These are phyloP conservation scores for Berghia stephanieae DNA, from an alignment of 1,140 invertebrate species.

Conservation along the genomic window DNA sequence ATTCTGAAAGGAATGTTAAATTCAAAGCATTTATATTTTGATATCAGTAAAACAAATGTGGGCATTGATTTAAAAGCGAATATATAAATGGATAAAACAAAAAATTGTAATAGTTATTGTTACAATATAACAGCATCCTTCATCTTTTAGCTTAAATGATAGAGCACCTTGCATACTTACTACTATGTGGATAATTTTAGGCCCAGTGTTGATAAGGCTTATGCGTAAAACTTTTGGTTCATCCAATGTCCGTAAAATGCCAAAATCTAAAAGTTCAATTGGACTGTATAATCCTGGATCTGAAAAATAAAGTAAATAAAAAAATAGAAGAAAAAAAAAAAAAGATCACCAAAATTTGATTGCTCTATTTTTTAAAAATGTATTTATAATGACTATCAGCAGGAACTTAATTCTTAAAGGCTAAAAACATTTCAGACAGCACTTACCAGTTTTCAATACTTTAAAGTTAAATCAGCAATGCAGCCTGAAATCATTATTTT, in stretches of 20 bases:
- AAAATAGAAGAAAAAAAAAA: constrained; percentile 18
- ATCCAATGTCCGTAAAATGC: constrained; percentile 75
- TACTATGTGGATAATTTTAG: constrained; percentile 76
- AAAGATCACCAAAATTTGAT: too few species aligned
- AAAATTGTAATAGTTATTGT: too few species aligned
- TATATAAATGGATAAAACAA: neutral
- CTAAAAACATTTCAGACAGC: too few species aligned
- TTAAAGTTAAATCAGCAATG: too few species aligned
- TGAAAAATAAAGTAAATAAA: constrained; percentile 41
- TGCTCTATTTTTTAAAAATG: too few species aligned
- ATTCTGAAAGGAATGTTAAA: constrained; percentile 52
- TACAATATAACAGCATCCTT: too few species aligned
- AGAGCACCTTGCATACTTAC: too few species aligned
- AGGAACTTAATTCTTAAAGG: too few species aligned
- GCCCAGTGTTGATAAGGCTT: constrained; percentile 78
- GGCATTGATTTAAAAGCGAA: neutral
- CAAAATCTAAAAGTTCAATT: constrained; percentile 84
- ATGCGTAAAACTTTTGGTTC: constrained; percentile 76
- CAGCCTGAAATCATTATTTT: too few species aligned
- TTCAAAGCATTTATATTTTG: neutral
- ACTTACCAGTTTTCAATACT: too few species aligned
- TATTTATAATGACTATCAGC: too few species aligned
- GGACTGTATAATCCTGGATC: constrained; percentile 79
- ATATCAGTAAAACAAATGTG: neutral
- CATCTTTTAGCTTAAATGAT: too few species aligned